These are phyloP conservation scores for Petroica traversi DNA, from an alignment of 2,113 vertebrate species.

Conservation along the genomic window DNA sequence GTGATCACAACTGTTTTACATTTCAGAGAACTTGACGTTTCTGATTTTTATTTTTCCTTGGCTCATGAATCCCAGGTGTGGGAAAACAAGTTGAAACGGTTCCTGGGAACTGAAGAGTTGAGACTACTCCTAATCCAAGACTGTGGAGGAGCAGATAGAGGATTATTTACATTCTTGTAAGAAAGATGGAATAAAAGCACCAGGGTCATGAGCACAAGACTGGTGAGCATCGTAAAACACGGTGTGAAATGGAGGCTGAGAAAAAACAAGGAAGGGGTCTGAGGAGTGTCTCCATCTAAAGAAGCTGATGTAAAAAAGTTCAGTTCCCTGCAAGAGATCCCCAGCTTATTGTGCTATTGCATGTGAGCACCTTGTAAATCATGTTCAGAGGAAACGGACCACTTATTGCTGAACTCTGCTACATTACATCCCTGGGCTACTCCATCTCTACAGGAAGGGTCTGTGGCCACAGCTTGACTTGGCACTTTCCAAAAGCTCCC, in stretches of 20 bases:
- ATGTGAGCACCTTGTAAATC: not conserved
- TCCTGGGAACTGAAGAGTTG: not conserved
- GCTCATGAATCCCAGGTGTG: not conserved
- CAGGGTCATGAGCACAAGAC: not conserved
- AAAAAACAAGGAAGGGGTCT: not conserved
- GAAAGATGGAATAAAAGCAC: not conserved
- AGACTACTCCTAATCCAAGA: not conserved
- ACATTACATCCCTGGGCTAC: not conserved
- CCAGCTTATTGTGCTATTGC: not conserved
- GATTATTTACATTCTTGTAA: not conserved
- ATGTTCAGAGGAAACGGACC: not conserved
- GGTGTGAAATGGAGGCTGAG: not conserved
- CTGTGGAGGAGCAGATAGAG: not conserved
- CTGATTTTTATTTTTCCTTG: not conserved
- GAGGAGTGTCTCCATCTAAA: not conserved
- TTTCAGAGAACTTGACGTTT: not conserved
- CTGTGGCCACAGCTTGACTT: not conserved
- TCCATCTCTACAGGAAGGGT: not conserved
- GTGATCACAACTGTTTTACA: not conserved
- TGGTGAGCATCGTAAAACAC: not conserved
- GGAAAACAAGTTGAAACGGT: not conserved
- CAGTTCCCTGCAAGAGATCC: not conserved
- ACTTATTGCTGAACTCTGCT: not conserved
- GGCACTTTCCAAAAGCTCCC: not conserved
- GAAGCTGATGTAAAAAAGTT: not conserved